Conservation (phyloP, 2,888 invertebrate species). For the Atherix ibis region DNA sequence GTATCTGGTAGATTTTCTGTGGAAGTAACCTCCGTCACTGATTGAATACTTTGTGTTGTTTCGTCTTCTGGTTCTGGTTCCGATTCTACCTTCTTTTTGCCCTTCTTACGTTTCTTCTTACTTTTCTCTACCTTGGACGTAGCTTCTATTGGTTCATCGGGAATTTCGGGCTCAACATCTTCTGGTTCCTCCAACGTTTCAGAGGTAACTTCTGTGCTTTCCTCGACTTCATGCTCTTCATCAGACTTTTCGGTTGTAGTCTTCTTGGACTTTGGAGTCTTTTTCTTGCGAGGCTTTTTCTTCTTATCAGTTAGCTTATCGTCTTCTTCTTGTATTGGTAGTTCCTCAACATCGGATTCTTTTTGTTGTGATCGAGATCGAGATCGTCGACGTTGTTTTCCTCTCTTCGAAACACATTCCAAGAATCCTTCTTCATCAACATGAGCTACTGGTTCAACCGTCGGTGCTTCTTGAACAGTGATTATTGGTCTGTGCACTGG, state of each 20-base stretch:
- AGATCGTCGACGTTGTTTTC: conserved; percentile 16
- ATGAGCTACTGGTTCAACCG: conserved; percentile 12
- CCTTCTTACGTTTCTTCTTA: neutral
- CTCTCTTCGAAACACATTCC: conserved; percentile 34
- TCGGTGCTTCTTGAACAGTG: conserved; percentile 16
- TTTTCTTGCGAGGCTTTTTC: neutral
- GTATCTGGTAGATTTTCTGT: no score
- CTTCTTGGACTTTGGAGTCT: no score
- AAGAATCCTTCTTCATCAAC: conserved; percentile 34
- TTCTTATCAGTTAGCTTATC: neutral
- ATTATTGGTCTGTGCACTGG: conserved; percentile 18
- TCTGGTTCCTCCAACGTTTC: no score
- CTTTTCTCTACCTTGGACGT: neutral
- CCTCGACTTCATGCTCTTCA: no score
- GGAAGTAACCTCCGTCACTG: no score
- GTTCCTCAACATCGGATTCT: conserved; percentile 9
- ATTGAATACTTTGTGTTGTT: neutral
- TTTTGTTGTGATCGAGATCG: conserved; percentile 4
- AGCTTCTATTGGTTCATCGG: neutral
- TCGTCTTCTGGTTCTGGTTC: neutral
- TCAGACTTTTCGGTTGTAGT: no score
- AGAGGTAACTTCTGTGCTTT: no score
- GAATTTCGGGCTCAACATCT: no score
- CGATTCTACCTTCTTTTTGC: neutral
- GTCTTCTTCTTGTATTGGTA: neutral